Percentiles rank a stretch among this genome's conserved stretches.
phyloP scores from a whole-genome alignment of 1,140 invertebrate species.

The Lamellibrachia luymesi region DNA sequence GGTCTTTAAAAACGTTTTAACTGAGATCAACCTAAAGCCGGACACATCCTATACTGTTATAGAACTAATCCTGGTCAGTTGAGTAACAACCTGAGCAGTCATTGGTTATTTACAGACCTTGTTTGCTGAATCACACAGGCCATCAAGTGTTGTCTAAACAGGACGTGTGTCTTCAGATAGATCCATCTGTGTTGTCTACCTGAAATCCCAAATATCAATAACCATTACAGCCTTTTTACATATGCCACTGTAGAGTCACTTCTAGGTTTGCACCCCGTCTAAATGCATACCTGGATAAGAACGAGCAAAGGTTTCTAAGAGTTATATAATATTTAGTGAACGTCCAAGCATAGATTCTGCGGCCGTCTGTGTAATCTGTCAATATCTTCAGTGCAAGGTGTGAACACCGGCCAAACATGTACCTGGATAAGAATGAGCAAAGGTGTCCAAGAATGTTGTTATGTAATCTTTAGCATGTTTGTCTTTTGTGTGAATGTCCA shows the following conservation, averaged over 20 bases:
- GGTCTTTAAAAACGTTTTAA: too few relatives aligned
- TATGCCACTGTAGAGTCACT: too few relatives aligned
- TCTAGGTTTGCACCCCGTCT: too few relatives aligned
- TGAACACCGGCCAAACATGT: neutral
- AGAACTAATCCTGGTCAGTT: neutral
- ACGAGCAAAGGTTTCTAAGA: too few relatives aligned
- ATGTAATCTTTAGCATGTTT: neutral
- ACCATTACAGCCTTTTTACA: neutral
- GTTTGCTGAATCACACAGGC: neutral
- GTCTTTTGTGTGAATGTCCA: constrained; percentile 7
- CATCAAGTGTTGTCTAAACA: neutral
- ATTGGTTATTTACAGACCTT: neutral
- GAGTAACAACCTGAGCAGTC: neutral
- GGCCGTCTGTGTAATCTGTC: neutral
- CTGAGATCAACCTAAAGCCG: too few relatives aligned
- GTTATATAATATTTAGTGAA: too few relatives aligned
- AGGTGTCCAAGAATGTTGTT: neutral
- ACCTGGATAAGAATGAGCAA: neutral
- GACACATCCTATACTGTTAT: too few relatives aligned
- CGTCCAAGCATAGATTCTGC: neutral
- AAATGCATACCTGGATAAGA: too few relatives aligned
- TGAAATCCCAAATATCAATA: neutral
- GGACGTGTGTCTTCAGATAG: neutral
- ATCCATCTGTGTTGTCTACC: too few relatives aligned
- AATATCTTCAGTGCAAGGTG: neutral